Base-by-base conservation (phyloP, 2,113 vertebrate species). In the Lamprotornis superbus region DNA sequence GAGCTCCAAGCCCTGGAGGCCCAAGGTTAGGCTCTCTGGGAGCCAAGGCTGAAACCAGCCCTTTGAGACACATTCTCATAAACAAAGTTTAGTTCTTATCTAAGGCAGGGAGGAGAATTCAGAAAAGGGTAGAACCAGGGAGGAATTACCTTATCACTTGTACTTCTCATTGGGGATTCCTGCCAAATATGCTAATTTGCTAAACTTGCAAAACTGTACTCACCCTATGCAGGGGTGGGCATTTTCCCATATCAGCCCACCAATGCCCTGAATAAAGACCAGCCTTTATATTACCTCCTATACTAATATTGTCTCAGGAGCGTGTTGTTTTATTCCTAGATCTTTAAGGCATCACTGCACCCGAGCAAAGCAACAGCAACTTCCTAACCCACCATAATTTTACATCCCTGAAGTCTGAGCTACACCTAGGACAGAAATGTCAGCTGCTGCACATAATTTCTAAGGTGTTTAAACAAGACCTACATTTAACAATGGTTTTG, bases 321-420 rank as follows among this genome's bases (percentile, higher is more conserved):
- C 30, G 31, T 56, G 30, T 56, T 64, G n/a, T 39, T 55, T 83
- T 37, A 64, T 46, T n/a, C 20, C 24, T 56, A 65, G 19, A 20
- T 65, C 50, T 49, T 65, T n/a, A 75, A 75, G 19, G 70, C 23
- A 74, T 19, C 40, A 24, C 15, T 19, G 47, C 56, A 59, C 22
- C 24, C 2, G 1, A 52, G 33, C 1, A 4, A 59, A 64, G 16
- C 1, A 3, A 35, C 8, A 37, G 52, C 8, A 35, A 47, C 65
- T 70, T 39, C 2, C 1, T 24, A 50, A 21, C 15, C 33, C 20
- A 39, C 25, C 24, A 12, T 8, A 8, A n/a, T 57, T 56, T 27
- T 33, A 50, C 3, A 1, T 47, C 42, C 56, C 46, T 57, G 25
- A 46, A 50, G 87, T 21, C 65, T 64, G 52, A 79, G 57, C 35